phyloP scores from a whole-genome alignment of 2,888 invertebrate species.

The Cantharis lateralis region DNA sequence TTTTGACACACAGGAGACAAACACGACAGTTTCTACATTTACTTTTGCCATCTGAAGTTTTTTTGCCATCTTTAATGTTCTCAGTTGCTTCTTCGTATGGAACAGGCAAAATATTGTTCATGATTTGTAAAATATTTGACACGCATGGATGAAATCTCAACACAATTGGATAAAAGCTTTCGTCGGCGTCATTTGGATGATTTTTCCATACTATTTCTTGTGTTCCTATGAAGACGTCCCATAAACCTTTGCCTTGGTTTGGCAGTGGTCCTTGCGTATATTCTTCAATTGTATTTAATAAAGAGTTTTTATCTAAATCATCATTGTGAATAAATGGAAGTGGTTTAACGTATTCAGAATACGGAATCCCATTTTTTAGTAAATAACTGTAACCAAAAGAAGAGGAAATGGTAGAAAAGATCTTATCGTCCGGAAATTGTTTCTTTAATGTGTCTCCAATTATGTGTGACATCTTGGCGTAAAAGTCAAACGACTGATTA shows the following conservation, averaged over 20 bases:
- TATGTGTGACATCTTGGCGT: not conserved
- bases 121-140: not conserved
- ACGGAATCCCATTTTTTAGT: not conserved
- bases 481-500: not conserved
- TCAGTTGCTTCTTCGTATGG: not conserved
- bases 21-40: no score
- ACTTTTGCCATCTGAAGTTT: not conserved
- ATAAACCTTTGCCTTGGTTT: not conserved
- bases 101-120: not conserved
- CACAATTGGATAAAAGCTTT: not conserved
- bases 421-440: not conserved
- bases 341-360: not conserved
- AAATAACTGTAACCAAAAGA: not conserved
- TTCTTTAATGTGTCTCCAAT: not conserved
- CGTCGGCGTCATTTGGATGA: not conserved
- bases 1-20: not conserved
- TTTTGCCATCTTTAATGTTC: not conserved
- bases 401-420: not conserved
- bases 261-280: not conserved
- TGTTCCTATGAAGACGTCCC: not conserved
- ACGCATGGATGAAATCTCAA: not conserved
- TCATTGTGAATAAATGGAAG: not conserved
- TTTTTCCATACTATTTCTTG: not conserved
- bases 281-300: not conserved
- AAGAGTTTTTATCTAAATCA: not conserved